These are phyloP conservation scores for Botia almorhae DNA, from an alignment of 2,797 vertebrate species.

Conservation along the genomic window DNA sequence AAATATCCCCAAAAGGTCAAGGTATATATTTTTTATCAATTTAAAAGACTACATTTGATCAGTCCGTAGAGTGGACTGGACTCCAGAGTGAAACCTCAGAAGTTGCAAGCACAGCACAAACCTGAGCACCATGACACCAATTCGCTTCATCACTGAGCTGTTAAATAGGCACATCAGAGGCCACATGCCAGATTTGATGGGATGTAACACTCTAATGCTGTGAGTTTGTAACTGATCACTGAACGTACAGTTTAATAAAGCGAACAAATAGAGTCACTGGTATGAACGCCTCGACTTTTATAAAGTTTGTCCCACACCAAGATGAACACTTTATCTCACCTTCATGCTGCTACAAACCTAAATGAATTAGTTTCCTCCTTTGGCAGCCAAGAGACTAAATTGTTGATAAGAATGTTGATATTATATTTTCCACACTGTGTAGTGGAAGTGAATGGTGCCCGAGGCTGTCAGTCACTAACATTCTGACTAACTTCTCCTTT, in stretches of 20 bases:
- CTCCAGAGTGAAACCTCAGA: conserved; percentile 9
- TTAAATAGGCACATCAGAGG: conserved; percentile 44
- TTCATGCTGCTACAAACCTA: too few species aligned
- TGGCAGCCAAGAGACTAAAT: too few species aligned
- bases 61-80: conserved; percentile 6
- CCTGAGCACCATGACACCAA: conserved; percentile 33
- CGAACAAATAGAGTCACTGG: not conserved
- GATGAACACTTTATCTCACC: not conserved
- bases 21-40: not conserved
- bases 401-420: too few species aligned
- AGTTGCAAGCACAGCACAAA: conserved; percentile 33
- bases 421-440: not conserved
- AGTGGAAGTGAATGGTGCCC: not conserved
- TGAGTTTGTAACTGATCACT: conserved; percentile 13
- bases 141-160: conserved; percentile 47
- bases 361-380: too few species aligned
- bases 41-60: conserved; percentile 2
- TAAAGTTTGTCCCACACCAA: not conserved
- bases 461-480: not conserved
- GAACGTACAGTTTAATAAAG: conserved; percentile 19
- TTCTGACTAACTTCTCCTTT: not conserved
- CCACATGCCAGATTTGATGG: conserved; percentile 28
- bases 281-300: not conserved
- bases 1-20: too few species aligned
- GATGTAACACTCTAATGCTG: conserved; percentile 26